These are phyloP conservation scores for Indri indri DNA, from an alignment of 2,113 vertebrate species.

Conservation along the genomic window DNA sequence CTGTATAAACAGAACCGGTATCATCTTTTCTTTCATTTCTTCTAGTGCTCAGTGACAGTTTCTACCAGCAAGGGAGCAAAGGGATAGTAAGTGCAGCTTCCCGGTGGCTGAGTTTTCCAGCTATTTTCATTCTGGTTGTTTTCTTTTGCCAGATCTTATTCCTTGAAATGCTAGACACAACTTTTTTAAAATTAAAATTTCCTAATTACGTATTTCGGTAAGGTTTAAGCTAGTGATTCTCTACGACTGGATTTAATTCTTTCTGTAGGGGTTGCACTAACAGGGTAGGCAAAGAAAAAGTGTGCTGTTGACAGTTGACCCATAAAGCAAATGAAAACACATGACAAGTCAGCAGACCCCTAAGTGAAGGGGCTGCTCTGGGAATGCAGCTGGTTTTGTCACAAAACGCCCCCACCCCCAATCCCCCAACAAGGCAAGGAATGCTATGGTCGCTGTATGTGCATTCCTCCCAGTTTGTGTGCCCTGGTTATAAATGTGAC, in stretches of 20 bases:
- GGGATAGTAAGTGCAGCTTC: background rate
- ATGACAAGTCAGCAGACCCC: accelerated
- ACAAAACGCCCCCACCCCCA: accelerated
- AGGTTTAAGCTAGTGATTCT: background rate
- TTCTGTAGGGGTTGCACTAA: background rate
- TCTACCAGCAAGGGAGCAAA: too few species aligned
- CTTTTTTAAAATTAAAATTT: background rate
- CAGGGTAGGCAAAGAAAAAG: background rate
- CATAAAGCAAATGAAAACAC: background rate
- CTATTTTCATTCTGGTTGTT: background rate
- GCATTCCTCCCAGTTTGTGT: accelerated
- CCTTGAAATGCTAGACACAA: background rate
- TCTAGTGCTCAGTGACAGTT: background rate
- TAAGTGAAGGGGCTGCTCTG: background rate
- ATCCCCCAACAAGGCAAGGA: too few species aligned
- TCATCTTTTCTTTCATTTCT: background rate
- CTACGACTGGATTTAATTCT: background rate
- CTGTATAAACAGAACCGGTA: accelerated
- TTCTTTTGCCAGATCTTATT: background rate
- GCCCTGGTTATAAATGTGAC: too few species aligned
- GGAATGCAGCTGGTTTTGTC: background rate
- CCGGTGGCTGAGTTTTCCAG: background rate
- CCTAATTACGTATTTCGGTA: background rate
- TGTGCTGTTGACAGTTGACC: background rate
- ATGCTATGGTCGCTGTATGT: accelerated